Evolutionary conservation across 2,113 vertebrate species (phyloP).

Genomic region (Nannospalax galili): DNA sequence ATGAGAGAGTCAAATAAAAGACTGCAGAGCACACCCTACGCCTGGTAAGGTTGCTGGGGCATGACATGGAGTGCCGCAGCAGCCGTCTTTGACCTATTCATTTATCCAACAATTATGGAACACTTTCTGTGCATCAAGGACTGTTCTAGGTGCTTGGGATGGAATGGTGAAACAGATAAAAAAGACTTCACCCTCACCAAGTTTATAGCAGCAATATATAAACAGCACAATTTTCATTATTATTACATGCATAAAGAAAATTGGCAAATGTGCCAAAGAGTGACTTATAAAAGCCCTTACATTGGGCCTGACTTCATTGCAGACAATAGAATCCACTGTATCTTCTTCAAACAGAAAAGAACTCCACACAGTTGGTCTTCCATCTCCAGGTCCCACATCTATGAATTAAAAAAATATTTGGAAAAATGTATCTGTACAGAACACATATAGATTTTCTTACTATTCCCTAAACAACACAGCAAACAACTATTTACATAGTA

Average conservation of each 20-base stretch:
- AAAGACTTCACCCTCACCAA: not conserved
- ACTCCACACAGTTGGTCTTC: not conserved
- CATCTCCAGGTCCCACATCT: not conserved
- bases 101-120: not conserved
- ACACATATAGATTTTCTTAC: not conserved
- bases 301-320: not conserved
- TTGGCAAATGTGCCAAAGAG: not conserved
- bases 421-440: not conserved
- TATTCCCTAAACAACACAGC: not conserved
- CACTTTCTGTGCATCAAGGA: not conserved
- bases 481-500: not conserved
- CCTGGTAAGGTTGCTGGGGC: not conserved
- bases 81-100: not conserved
- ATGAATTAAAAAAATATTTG: not conserved
- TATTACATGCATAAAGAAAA: not conserved
- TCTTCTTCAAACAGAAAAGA: conserved; percentile 1
- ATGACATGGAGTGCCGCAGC: not conserved
- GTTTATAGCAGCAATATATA: not conserved
- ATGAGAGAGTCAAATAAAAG: conserved; percentile 55
- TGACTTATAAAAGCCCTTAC: not conserved
- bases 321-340: conserved; percentile 33
- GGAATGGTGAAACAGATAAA: not conserved
- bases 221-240: conserved; percentile 20
- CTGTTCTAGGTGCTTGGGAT: not conserved
- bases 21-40: not conserved